Conservation (phyloP, 2,888 invertebrate species). For the Aphodius sticticus region DNA sequence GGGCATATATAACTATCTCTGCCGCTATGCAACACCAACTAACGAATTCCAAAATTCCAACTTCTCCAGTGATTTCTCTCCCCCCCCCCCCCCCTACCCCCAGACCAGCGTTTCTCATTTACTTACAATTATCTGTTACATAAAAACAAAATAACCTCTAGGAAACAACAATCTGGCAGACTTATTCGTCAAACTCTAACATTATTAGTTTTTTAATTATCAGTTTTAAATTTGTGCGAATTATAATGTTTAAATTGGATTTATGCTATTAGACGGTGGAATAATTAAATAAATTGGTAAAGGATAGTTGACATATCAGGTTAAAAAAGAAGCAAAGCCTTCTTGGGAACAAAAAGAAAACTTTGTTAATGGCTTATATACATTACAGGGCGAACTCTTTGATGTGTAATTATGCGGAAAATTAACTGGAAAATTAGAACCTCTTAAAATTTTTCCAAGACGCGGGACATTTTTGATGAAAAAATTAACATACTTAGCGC, state of each 20-base stretch:
- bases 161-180: too few relatives aligned
- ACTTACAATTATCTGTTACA: too few relatives aligned
- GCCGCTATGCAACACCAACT: conserved; percentile 18
- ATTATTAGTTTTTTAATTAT: too few relatives aligned
- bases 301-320: neutral
- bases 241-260: too few relatives aligned
- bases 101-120: too few relatives aligned
- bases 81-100: too few relatives aligned
- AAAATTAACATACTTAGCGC: neutral
- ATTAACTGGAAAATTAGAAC: neutral
- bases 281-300: neutral
- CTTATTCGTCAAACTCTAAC: too few relatives aligned
- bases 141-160: too few relatives aligned
- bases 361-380: conserved; percentile 20
- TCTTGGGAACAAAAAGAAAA: neutral
- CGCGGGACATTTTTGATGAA: neutral
- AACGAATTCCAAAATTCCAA: conserved; percentile 14
- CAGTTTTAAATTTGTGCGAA: too few relatives aligned
- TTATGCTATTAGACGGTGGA: too few relatives aligned
- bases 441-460: neutral
- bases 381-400: conserved; percentile 7
- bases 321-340: too few relatives aligned
- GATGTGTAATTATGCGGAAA: neutral
- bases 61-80: neutral
- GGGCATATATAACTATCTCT: conserved; percentile 47